Evolutionary conservation across 2,113 vertebrate species (phyloP).

Genomic region (Verasper variegatus): DNA sequence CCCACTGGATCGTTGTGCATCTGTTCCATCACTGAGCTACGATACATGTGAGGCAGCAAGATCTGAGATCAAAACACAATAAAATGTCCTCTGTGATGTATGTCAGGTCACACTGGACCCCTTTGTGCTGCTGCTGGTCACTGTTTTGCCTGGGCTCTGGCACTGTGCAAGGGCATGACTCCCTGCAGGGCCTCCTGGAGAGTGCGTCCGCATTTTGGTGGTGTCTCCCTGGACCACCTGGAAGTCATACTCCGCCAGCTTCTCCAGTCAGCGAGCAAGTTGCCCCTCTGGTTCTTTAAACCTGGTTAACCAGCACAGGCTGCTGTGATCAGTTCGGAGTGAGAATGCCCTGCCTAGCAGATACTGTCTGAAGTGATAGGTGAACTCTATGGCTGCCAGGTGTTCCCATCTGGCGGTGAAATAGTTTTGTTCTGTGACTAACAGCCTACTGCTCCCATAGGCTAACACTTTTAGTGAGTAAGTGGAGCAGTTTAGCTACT

Average conservation of each 20-base stretch:
- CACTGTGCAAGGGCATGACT: not conserved
- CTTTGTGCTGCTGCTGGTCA: not conserved
- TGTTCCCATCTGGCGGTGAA: not conserved
- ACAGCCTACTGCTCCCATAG: not conserved
- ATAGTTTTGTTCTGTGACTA: not conserved
- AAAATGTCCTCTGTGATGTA: not conserved
- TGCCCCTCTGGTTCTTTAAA: no score
- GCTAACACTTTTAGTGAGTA: no score
- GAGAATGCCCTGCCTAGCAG: not conserved
- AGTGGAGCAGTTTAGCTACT: no score
- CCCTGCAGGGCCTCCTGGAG: conserved; percentile 13
- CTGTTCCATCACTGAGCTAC: not conserved
- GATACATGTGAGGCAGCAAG: not conserved
- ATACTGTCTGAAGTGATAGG: not conserved
- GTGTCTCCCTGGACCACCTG: not conserved
- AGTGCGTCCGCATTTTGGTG: conserved; percentile 26
- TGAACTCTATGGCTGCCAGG: no score
- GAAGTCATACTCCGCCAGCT: conserved; percentile 24
- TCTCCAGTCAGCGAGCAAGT: conserved; percentile 2
- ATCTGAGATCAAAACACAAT: not conserved
- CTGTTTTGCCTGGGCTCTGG: not conserved
- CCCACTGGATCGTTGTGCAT: not conserved
- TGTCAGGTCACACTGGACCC: not conserved
- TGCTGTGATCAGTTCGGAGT: no score
- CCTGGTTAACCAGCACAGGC: no score